Evolutionary conservation across 2,113 vertebrate species (phyloP).

Genomic region (Danionella cerebrum): DNA sequence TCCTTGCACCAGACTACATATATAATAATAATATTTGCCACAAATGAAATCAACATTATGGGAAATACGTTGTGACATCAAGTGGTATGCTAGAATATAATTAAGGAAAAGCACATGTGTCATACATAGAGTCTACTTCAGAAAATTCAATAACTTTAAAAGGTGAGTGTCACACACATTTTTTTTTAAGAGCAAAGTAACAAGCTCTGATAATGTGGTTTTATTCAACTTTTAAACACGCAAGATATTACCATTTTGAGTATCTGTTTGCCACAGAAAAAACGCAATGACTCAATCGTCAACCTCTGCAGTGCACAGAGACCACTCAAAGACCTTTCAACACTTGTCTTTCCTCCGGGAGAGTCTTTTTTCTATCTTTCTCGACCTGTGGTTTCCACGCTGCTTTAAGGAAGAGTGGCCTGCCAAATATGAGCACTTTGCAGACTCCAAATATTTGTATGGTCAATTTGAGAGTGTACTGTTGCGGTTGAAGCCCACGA

Average conservation of each 20-base stretch:
- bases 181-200: constrained; percentile 49
- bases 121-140: too few relatives aligned
- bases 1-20: too few relatives aligned
- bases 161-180: too few relatives aligned
- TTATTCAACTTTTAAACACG: constrained; percentile 56
- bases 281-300: constrained; percentile 41
- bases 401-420: constrained; percentile 46
- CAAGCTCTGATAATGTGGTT: constrained; percentile 50
- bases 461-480: constrained; percentile 55
- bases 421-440: constrained; percentile 55
- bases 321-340: constrained; percentile 52
- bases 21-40: too few relatives aligned
- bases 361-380: constrained; percentile 44
- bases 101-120: too few relatives aligned
- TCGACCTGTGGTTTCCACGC: constrained; percentile 54
- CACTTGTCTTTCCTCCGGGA: constrained; percentile 53
- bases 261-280: constrained; percentile 21
- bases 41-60: too few relatives aligned
- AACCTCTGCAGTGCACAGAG: constrained; percentile 45
- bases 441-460: constrained; percentile 62
- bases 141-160: too few relatives aligned
- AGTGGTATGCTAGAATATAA: too few relatives aligned
- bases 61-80: too few relatives aligned
- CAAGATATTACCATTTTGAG: constrained; percentile 48
- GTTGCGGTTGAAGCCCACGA: constrained; percentile 49